phyloP scores from a whole-genome alignment of 2,797 vertebrate genomes.

The Sandelia bainsii region DNA sequence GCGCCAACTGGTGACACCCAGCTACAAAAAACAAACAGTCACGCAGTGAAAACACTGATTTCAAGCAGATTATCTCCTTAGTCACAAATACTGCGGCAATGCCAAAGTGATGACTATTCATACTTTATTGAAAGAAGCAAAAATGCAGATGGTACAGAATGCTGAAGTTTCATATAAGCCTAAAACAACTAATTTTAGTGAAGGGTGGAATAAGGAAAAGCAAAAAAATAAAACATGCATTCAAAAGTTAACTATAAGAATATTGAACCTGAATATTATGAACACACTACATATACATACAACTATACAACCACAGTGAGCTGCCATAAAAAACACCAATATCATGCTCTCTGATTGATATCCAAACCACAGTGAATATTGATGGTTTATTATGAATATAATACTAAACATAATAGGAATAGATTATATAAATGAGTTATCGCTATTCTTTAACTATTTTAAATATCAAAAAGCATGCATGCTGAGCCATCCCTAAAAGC shows the following conservation, averaged over 20 bases:
- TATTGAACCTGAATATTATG: not conserved
- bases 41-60: slow-evolving; percentile 12
- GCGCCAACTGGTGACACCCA: slow-evolving; percentile 20
- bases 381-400: not conserved
- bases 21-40: slow-evolving; percentile 5
- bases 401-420: not conserved
- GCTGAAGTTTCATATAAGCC: not conserved
- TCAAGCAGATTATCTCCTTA: slow-evolving; percentile 6
- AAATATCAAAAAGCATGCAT: not conserved
- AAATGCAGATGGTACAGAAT: not conserved
- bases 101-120: not conserved
- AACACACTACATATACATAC: not conserved
- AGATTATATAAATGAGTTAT: not conserved
- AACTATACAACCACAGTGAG: not conserved
- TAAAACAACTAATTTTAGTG: not conserved
- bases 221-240: not conserved
- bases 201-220: not conserved
- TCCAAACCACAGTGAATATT: not conserved
- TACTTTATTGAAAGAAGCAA: not conserved
- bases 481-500: not conserved
- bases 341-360: not conserved
- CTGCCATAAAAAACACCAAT: not conserved
- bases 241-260: not conserved
- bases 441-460: not conserved
- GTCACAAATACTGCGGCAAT: not conserved